These are phyloP conservation scores for Urocolius indicus DNA, from an alignment of 2,113 vertebrate genomes.

Conservation along the genomic window DNA sequence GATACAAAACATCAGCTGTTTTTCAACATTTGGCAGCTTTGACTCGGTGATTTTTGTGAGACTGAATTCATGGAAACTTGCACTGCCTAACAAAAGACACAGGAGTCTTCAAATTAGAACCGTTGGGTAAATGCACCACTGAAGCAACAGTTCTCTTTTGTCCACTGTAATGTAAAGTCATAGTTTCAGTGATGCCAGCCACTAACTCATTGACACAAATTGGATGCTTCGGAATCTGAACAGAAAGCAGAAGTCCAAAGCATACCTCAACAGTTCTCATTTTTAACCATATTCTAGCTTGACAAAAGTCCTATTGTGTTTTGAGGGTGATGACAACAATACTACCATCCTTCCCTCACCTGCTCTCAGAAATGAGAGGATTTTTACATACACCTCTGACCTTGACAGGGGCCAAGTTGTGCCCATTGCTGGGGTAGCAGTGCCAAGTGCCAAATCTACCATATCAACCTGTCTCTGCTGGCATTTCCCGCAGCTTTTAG, in stretches of 20 bases:
- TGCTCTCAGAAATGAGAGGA: neutral
- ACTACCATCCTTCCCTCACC: neutral
- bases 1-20: conserved; percentile 29
- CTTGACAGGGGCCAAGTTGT: fast-evolving
- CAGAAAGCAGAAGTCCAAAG: neutral
- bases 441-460: neutral
- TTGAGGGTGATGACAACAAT: neutral
- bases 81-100: neutral
- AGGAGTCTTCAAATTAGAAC: neutral
- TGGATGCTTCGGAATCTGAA: neutral
- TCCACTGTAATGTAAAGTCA: neutral
- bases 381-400: neutral
- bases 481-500: neutral
- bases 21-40: neutral
- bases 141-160: neutral
- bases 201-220: neutral
- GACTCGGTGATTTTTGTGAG: neutral
- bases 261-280: neutral
- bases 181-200: neutral
- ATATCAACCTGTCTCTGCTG: fast-evolving
- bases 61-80: neutral
- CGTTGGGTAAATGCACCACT: neutral
- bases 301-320: neutral
- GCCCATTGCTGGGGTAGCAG: neutral
- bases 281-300: neutral